Conservation (phyloP, 2,797 vertebrate genomes). For the Tiaroga cobitis region DNA sequence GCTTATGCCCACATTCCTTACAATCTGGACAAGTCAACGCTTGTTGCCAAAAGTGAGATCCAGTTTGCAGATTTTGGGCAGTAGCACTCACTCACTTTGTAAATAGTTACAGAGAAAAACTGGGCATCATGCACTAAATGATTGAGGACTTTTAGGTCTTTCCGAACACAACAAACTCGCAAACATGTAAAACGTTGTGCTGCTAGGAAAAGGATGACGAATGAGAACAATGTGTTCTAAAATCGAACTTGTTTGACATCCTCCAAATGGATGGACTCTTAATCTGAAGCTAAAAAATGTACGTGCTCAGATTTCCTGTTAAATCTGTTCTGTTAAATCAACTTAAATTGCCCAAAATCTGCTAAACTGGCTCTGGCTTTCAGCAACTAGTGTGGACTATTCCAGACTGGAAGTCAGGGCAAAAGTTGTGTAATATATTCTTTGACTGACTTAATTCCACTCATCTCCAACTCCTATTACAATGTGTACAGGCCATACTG, state of each 20-base stretch:
- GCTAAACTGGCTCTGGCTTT: not conserved
- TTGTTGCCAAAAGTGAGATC: not conserved
- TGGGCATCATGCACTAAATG: not conserved
- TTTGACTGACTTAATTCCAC: not conserved
- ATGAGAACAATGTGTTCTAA: not conserved
- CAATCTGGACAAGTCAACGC: not conserved
- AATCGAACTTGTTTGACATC: not conserved
- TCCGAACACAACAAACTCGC: not conserved
- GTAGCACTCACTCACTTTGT: not conserved
- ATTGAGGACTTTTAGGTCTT: not conserved
- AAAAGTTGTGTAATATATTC: not conserved
- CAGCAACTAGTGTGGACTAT: not conserved
- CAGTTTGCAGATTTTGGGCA: not conserved
- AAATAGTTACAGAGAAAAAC: not conserved
- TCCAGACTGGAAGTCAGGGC: not conserved
- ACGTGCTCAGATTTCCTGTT: not conserved
- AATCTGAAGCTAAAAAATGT: not conserved
- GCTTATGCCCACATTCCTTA: too few relatives aligned
- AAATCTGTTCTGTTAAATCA: not conserved
- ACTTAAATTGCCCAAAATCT: not conserved
- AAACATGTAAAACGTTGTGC: not conserved
- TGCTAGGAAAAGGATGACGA: not conserved
- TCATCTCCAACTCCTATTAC: not conserved
- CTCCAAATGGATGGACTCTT: not conserved
- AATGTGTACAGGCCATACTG: not conserved